A percentile compares a stretch with the other conserved stretches of the same genome.
Evolutionary conservation across 2,113 vertebrate species (phyloP).

Genomic region (Cardinalis cardinalis): DNA sequence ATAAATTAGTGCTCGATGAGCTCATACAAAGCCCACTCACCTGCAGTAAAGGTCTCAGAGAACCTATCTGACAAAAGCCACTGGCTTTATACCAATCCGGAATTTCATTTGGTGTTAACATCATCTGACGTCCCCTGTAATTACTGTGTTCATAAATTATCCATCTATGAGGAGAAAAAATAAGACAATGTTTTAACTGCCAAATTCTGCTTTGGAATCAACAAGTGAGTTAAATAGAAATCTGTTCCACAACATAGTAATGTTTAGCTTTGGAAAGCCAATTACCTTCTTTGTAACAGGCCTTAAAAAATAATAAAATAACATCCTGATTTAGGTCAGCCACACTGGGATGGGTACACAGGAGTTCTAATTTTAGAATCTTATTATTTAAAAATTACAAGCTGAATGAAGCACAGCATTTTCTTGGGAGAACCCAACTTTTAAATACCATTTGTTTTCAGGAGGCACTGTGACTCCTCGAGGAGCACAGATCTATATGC

Average conservation of each 20-base stretch:
- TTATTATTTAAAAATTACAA: background rate
- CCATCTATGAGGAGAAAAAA: constrained; percentile 75
- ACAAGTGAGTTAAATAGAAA: background rate
- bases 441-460: background rate
- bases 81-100: constrained; percentile 77
- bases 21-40: constrained; percentile 60
- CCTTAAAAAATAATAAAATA: background rate
- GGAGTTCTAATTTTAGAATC: background rate
- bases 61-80: constrained; percentile 83
- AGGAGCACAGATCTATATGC: background rate
- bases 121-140: constrained; percentile 87
- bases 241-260: background rate
- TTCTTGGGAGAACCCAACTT: background rate
- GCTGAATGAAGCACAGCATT: background rate
- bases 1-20: background rate
- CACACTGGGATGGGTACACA: background rate
- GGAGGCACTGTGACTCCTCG: background rate
- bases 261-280: background rate
- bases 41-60: constrained; percentile 88
- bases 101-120: constrained; percentile 80
- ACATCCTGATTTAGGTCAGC: background rate
- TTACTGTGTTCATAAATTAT: constrained; percentile 85
- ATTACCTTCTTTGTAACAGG: background rate
- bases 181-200: background rate
- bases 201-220: background rate